Evolutionary conservation across 2,888 invertebrate genomes (phyloP), one percentile per base, ranked within the genome.

Genomic region (Plebejus melissa): DNA sequence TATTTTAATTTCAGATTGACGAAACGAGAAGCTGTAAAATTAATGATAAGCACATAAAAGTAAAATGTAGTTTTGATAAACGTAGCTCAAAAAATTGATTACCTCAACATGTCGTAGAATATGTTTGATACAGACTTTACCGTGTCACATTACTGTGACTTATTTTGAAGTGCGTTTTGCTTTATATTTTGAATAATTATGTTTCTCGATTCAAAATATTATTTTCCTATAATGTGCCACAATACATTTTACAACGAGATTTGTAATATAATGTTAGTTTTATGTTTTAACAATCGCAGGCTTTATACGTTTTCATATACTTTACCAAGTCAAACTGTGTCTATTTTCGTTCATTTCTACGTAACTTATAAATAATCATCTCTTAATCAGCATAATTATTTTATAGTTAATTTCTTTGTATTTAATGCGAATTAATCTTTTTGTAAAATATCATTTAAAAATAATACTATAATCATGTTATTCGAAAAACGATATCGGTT

Each of bases 41-140:
- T 57, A 78, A 77, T 76, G 50, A 76, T 74, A 78, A 72, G 60
- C 76, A 75, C 76, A 74, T 69, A 57, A 77, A 69, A 11, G 11
- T 32, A 32, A 76, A 76, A 78, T 50, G 75, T 77, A 78, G 76
- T 74, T 77, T 79, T 78, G 70, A 50, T 82, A 82, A 82, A 79
- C 76, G 79, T 82, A 83, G 83, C 82, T 83, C 83, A 82, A 82
- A 81, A 78, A 79, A 81, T 78, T 79, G 74, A 79, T 80, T 84
- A 84, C 83, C 84, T 83, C 84, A 80, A 78, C 75, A 76, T 71
- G 71, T 71, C 50, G 74, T 77, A 77, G 74, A 77, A 72, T 75
- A 77, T 77, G 50, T 72, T 58, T 75, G 70, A 72, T 79, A 78
- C 75, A 78, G 78, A 78, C 79, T 77, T 79, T 80, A 79, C 77